Evolutionary conservation across 2,888 invertebrate genomes (phyloP).

Genomic region (Tromatobia lineatoria): DNA sequence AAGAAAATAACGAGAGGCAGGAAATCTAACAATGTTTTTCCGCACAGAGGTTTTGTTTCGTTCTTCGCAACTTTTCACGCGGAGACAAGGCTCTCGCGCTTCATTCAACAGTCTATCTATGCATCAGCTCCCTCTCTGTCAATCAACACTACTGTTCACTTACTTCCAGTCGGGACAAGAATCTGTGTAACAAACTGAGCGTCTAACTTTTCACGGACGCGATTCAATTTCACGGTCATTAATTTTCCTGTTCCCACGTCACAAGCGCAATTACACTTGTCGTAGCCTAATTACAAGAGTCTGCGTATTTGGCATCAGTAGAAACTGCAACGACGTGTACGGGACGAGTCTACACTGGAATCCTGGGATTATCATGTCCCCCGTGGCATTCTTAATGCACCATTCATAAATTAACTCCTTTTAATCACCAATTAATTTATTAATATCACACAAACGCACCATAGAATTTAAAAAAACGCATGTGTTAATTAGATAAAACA

Average conservation of each 20-base stretch:
- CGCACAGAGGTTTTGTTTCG: constrained; percentile 33
- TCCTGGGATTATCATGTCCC: neutral
- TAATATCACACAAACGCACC: neutral
- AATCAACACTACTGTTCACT: neutral
- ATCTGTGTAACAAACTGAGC: neutral
- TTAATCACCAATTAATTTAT: neutral
- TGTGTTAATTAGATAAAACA: neutral
- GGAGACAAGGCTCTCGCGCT: constrained; percentile 13
- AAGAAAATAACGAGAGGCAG: constrained; percentile 26
- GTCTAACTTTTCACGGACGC: constrained; percentile 26
- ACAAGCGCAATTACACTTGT: constrained; percentile 39
- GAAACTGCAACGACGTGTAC: constrained; percentile 34
- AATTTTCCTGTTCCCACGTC: constrained; percentile 60
- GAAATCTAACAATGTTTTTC: constrained; percentile 51
- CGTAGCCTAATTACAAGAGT: constrained; percentile 50
- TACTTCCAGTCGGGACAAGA: neutral
- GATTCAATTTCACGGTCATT: constrained; percentile 60
- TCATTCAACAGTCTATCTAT: neutral
- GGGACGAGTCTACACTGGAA: neutral
- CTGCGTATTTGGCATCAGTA: constrained; percentile 55
- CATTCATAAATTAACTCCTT: neutral
- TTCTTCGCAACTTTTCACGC: constrained; percentile 34
- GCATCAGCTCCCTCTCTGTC: neutral
- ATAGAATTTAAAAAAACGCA: neutral
- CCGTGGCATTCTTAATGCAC: neutral